Base-by-base conservation (phyloP, 2,888 invertebrate genomes). In the Lordiphosa fenestrarum region DNA sequence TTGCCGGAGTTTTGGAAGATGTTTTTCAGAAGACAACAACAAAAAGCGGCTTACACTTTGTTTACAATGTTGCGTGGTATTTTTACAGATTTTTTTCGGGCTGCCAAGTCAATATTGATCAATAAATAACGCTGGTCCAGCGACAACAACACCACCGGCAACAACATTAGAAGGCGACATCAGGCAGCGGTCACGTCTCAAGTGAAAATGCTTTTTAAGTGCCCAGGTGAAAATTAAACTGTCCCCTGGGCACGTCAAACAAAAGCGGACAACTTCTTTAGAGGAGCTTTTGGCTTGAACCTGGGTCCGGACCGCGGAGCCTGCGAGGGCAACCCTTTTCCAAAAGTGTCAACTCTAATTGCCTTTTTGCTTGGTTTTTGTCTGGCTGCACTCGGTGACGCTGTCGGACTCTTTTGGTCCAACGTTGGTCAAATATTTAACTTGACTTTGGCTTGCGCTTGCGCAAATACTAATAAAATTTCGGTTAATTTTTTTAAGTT, bases 401-500 rank as follows among this genome's bases (percentile, higher is more conserved):
- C 1, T 46, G 69, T 68, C 81, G 73, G 76, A 65, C 61, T 71
- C 80, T 72, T 74, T 56, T 73, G 77, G 82, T 76, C 75, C 71
- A 63, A 66, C 60, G 67, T 67, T 69, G 53, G 68, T 85, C 73
- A 82, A 82, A 82, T 82, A 82, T 82, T 86, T 82, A 56, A 69
- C 66, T 70, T 82, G 72, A 75, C 86, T 86, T 84, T 75, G 80
- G 69, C 86, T 59, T 85, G 80, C 80, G 86, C 83, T 81, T 81
- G 85, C 80, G 86, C 83, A 84, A 89, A 89, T 85, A 89, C 84
- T 84, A 86, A 87, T 87, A 88, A 87, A 88, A 88, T 87, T 88
- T 88, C 77, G 86, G 88, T 86, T 86, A 86, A 86, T 87, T 86
- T 86, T 84, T 74, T 73, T 67, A 84, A 80, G 67, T 84, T 73